Evolutionary conservation across 92 coral and sea anemone genomes (phyloP), one percentile per base, ranked within the genome.

Genomic region (Siderastrea siderea): DNA sequence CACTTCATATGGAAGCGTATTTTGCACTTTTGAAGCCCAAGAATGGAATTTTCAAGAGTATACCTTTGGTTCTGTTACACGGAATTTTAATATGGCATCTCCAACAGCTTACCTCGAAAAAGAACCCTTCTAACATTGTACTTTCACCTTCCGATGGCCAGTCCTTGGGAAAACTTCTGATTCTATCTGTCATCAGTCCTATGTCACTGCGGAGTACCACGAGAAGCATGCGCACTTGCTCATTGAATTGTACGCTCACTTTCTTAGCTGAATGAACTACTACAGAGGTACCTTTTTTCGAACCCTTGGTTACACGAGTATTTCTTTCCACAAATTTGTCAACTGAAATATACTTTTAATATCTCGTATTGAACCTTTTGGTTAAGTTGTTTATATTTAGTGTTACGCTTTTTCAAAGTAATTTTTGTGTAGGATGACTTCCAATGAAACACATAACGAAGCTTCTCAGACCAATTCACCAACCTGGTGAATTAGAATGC

Each of bases 121-220:
- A 26, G 38, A 26, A 26, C 38, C 38, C 38, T 26, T 26, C 38
- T 26, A 26, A 26, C 38, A 26, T 26, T 26, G 38, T 26, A 26
- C 38, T 26, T 26, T 26, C 38, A 26, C 38, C 38, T 26, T 26
- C 38, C 38, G 38, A 26, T 26, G 38, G 38, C 38, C 38, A 26
- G 38, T 26, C 38, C 38, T 26, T 26, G 38, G 38, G 38, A 26
- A 26, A 26, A 26, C 38, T 26, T 26, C 38, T 26, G 38, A 26
- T 26, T 26, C 38, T 26, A 68, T 66, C 47, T 66, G 71, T 66
- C 71, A 66, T 66, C 71, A 66, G 71, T 66, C 71, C 71, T 66
- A 66, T 43, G 47, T 66, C 44, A 66, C 71, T 66, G 10, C 45
- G 47, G 11, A 66, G 71, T 66, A 38, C 38, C 38, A 26, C 38